These are phyloP conservation scores for Eremophila alpestris DNA, from an alignment of 2,797 vertebrate genomes.

Conservation along the genomic window DNA sequence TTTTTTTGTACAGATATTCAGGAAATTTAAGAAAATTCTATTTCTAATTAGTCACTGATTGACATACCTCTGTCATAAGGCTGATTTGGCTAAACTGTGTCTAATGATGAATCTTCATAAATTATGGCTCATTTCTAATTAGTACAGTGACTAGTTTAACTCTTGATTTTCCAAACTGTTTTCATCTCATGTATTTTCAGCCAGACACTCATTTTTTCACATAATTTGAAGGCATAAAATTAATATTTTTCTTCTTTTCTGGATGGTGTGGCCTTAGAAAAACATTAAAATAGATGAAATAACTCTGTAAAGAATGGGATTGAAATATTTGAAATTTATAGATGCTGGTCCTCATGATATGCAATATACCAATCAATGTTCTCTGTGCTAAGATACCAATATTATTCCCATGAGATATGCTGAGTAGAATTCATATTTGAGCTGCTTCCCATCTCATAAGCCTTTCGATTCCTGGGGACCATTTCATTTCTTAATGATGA, in stretches of 20 bases:
- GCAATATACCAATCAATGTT: neutral
- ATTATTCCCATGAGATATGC: neutral
- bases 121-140: constrained; percentile 6
- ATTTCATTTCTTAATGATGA: neutral
- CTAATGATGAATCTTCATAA: constrained; percentile 10
- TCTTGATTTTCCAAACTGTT: neutral
- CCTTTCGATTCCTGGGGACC: constrained; percentile 2
- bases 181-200: neutral
- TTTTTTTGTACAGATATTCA: neutral
- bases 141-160: constrained; percentile 17
- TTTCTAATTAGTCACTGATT: neutral
- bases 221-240: neutral
- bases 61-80: neutral
- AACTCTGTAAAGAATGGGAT: neutral
- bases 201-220: neutral
- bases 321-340: constrained; percentile 1
- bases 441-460: neutral
- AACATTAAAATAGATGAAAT: neutral
- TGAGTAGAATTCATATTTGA: neutral
- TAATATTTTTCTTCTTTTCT: neutral
- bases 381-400: constrained; percentile 12
- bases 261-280: neutral
- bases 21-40: neutral
- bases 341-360: neutral
- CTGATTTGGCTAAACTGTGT: constrained; percentile 5